A percentile compares a stretch with the other conserved stretches of the same genome.
Conservation (phyloP, 2,888 invertebrate species). For the Hydrotaea cyrtoneurina region DNA sequence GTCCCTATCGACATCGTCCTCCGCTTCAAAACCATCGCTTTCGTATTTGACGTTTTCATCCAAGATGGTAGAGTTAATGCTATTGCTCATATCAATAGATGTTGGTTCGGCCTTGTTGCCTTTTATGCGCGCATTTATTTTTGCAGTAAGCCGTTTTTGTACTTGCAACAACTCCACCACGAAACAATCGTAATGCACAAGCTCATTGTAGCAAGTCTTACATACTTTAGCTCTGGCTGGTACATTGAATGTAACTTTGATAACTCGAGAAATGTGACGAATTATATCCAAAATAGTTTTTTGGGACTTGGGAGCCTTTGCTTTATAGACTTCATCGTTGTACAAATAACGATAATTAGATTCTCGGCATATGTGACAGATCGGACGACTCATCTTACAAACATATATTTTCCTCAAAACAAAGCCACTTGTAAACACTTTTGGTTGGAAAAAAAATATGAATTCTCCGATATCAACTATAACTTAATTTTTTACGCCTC, state of each 20-base stretch:
- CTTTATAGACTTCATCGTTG: slow-evolving; percentile 63
- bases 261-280: slow-evolving; percentile 61
- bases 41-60: slow-evolving; percentile 15
- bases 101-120: slow-evolving; percentile 33
- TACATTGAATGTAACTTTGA: slow-evolving; percentile 61
- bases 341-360: slow-evolving; percentile 46
- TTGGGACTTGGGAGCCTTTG: slow-evolving; percentile 61
- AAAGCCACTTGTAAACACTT: no score
- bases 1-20: neutral
- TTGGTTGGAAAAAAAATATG: neutral
- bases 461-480: no score
- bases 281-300: slow-evolving; percentile 65
- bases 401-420: neutral
- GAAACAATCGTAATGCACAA: slow-evolving; percentile 68
- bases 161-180: slow-evolving; percentile 68
- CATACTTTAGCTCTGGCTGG: slow-evolving; percentile 66
- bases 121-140: slow-evolving; percentile 61
- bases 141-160: slow-evolving; percentile 65
- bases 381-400: slow-evolving; percentile 29
- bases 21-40: neutral
- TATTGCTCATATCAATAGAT: neutral
- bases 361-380: slow-evolving; percentile 63
- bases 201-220: slow-evolving; percentile 67
- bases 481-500: no score
- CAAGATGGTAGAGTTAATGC: neutral